These are phyloP conservation scores for Danionella dracula DNA, from an alignment of 2,797 vertebrate genomes.

Conservation along the genomic window DNA sequence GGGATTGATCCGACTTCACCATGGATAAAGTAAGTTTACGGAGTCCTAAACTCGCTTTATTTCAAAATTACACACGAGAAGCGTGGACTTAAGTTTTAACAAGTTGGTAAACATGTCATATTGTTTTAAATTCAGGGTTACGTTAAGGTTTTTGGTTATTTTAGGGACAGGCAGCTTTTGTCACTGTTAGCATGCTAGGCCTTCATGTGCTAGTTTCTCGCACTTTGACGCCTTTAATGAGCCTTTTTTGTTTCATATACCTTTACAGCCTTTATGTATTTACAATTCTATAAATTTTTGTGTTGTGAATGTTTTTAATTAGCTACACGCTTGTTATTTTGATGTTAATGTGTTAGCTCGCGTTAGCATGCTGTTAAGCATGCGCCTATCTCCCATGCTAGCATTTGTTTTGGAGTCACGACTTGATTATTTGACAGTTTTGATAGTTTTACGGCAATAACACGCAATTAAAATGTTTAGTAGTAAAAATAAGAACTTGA, in stretches of 20 bases:
- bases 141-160: background rate
- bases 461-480: background rate
- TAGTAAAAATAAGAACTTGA: background rate
- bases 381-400: background rate
- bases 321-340: background rate
- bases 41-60: background rate
- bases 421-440: background rate
- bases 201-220: background rate
- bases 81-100: no score
- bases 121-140: background rate
- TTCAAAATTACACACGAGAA: no score
- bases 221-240: background rate
- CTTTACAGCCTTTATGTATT: background rate
- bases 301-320: background rate
- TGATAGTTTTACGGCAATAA: background rate
- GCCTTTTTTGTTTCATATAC: background rate
- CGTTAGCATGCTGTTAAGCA: conserved; percentile 1
- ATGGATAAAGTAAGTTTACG: conserved; percentile 46
- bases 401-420: background rate
- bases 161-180: background rate
- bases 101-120: no score
- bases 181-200: conserved; percentile 21
- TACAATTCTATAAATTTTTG: no score
- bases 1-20: background rate
- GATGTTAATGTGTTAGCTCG: conserved; percentile 6